Evolutionary conservation across 2,113 vertebrate genomes (phyloP).

Genomic region (Ictidomys tridecemlineatus): DNA sequence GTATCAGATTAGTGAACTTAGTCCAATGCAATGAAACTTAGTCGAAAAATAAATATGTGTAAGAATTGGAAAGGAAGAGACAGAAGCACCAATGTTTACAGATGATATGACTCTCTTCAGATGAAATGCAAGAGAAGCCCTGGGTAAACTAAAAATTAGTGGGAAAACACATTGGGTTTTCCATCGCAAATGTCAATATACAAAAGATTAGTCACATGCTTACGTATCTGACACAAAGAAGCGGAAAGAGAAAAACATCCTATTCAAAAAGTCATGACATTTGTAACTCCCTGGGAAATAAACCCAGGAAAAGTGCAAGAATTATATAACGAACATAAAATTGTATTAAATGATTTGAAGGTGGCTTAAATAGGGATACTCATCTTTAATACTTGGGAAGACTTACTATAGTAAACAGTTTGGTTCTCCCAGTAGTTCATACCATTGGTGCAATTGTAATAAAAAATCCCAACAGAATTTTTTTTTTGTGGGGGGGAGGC

Average conservation of each 20-base stretch:
- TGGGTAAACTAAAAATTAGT: background rate
- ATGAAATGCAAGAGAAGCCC: background rate
- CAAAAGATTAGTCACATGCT: too few species aligned
- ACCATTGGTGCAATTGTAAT: background rate
- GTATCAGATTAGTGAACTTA: background rate
- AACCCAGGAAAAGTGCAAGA: background rate
- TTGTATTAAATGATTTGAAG: background rate
- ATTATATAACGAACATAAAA: background rate
- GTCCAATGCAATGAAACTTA: background rate
- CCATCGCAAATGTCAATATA: background rate
- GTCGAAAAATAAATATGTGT: background rate
- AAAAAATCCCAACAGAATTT: background rate
- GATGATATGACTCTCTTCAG: too few species aligned
- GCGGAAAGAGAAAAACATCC: background rate
- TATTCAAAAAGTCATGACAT: background rate
- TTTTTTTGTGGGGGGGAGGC: too few species aligned
- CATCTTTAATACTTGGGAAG: background rate
- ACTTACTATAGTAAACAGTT: background rate
- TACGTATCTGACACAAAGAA: background rate
- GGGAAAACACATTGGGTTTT: background rate
- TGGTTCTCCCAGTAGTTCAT: background rate
- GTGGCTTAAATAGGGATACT: background rate
- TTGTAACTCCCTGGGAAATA: background rate
- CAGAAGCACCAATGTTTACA: background rate
- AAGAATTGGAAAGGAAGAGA: background rate